Conservation (phyloP, 37 sponge, comb jelly and placozoan species). For the Petrosia ficiformis region DNA sequence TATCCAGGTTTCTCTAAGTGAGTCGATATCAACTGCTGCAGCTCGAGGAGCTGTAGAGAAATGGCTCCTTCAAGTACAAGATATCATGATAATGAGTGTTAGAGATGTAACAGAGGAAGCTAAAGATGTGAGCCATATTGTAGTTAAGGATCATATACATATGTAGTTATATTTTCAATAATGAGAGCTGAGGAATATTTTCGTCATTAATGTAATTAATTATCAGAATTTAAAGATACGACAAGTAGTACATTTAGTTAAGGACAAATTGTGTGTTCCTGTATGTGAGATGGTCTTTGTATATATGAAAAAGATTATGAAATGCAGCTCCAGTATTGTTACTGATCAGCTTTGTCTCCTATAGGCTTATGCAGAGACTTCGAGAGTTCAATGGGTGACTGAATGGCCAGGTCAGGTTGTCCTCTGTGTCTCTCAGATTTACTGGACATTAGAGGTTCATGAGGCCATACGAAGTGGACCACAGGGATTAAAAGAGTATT, state of each 20-base stretch:
- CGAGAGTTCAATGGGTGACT: slow-evolving; percentile 85
- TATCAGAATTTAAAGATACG: neutral
- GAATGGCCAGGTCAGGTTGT: slow-evolving; percentile 99
- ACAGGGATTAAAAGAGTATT: slow-evolving; percentile 89
- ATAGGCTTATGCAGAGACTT: slow-evolving; percentile 81
- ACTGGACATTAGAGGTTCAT: slow-evolving; percentile 97
- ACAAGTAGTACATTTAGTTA: neutral
- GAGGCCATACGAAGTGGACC: slow-evolving; percentile 88
- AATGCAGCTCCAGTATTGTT: slow-evolving; percentile 8
- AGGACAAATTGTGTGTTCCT: neutral
- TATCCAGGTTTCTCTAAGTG: slow-evolving; percentile 56
- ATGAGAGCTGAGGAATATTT: no score
- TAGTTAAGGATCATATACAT: no score
- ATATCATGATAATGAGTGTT: slow-evolving; percentile 79
- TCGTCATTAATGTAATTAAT: no score
- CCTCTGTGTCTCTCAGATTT: slow-evolving; percentile 90
- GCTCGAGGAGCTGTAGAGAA: slow-evolving; percentile 98
- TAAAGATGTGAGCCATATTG: slow-evolving; percentile 76
- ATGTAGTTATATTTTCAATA: no score
- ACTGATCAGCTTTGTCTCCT: slow-evolving; percentile 16
- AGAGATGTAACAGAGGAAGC: slow-evolving; percentile 80
- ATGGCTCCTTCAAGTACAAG: slow-evolving; percentile 97
- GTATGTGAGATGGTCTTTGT: neutral
- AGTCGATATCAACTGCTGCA: slow-evolving; percentile 89
- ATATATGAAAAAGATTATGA: neutral